phyloP scores from a whole-genome alignment of 2,113 vertebrate genomes.

The Hystrix cristata region DNA sequence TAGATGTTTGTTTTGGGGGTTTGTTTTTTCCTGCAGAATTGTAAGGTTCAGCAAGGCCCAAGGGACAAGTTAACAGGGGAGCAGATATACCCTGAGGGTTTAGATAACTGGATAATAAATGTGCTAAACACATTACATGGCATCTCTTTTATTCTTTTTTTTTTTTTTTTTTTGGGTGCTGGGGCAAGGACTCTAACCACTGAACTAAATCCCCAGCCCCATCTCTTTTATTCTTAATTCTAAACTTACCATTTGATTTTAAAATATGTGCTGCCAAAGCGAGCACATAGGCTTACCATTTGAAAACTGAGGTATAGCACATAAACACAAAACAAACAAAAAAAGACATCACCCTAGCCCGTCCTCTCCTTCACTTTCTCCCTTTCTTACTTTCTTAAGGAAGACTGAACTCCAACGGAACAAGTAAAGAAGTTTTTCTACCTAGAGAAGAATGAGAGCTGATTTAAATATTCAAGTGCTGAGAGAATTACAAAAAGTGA shows the following conservation, averaged over 20 bases:
- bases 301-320: neutral
- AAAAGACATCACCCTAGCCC: neutral
- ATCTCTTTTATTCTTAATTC: neutral
- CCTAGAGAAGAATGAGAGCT: constrained; percentile 8
- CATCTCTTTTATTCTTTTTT: neutral
- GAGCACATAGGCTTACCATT: neutral
- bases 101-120: neutral
- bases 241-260: neutral
- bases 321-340: constrained; percentile 38
- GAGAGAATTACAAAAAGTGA: constrained; percentile 4
- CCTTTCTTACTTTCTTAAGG: neutral
- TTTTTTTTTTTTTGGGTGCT: too few relatives aligned
- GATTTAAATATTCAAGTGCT: constrained; percentile 61
- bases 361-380: neutral
- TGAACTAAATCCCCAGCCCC: too few relatives aligned
- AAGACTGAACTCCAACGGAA: constrained; percentile 55
- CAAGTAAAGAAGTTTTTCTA: neutral
- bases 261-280: too few relatives aligned
- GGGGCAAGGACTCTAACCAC: too few relatives aligned
- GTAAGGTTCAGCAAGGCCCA: constrained; percentile 5
- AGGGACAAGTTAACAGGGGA: neutral
- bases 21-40: neutral
- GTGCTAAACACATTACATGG: neutral
- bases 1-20: neutral
- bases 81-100: neutral